Percentiles rank a stretch among this genome's conserved stretches.
Evolutionary conservation across 1,140 invertebrate species (phyloP).

Genomic region (Artemia franciscana): DNA sequence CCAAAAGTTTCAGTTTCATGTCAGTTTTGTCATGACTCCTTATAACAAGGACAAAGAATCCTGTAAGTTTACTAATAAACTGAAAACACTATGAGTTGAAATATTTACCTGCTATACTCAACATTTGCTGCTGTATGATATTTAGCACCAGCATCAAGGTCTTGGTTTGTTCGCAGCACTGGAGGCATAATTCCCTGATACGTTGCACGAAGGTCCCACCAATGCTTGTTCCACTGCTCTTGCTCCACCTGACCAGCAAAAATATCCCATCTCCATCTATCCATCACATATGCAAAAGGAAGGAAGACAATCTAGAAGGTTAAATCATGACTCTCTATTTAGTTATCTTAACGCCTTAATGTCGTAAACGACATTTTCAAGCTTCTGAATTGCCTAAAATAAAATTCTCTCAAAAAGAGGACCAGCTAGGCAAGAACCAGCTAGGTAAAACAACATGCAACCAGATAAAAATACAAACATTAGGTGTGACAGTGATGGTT

Average conservation of each 20-base stretch:
- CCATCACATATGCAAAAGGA: slow-evolving; percentile 24
- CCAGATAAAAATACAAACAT: too few species aligned
- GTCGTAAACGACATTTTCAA: too few species aligned
- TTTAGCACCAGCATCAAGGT: slow-evolving; percentile 26
- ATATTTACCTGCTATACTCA: slow-evolving; percentile 23
- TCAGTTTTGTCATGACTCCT: too few species aligned
- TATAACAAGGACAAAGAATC: too few species aligned
- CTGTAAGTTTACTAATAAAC: too few species aligned
- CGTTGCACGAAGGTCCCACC: slow-evolving; percentile 23
- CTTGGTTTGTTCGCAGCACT: slow-evolving; percentile 16
- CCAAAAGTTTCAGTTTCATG: too few species aligned
- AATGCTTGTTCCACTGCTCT: slow-evolving; percentile 21
- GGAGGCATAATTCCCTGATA: slow-evolving; percentile 23
- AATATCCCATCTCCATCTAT: slow-evolving; percentile 24
- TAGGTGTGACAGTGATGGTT: too few species aligned
- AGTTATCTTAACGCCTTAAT: neutral
- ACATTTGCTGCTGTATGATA: slow-evolving; percentile 24
- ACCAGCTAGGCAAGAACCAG: too few species aligned
- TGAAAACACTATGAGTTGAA: too few species aligned
- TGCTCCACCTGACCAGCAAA: slow-evolving; percentile 19
- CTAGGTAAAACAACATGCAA: too few species aligned
- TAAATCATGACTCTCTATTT: neutral
- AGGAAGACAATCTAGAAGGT: slow-evolving; percentile 22
- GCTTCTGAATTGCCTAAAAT: too few species aligned
- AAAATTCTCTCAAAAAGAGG: too few species aligned